Evolutionary conservation across 2,113 vertebrate species (phyloP).

Genomic region (Phrynocephalus versicolor): DNA sequence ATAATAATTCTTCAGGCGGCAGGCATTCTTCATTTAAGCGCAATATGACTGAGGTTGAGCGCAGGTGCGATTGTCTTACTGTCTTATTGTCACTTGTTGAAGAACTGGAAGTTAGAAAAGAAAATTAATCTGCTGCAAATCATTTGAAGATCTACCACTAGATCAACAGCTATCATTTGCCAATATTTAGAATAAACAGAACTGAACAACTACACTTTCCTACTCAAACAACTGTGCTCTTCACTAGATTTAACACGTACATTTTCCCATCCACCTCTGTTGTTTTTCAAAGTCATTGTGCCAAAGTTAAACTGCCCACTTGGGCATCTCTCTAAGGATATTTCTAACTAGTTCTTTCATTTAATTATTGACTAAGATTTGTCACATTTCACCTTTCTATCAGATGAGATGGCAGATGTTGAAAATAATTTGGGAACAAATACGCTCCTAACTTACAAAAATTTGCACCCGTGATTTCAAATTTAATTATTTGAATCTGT

Average conservation of each 20-base stretch:
- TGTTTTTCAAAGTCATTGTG: neutral
- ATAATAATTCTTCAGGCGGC: neutral
- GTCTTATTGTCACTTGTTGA: neutral
- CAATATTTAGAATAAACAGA: neutral
- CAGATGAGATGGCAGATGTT: no score
- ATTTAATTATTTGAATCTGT: no score
- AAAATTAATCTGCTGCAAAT: neutral
- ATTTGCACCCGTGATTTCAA: no score
- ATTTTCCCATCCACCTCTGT: neutral
- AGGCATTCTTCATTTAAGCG: neutral
- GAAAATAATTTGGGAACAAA: no score
- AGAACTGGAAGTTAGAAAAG: neutral
- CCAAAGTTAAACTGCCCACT: neutral
- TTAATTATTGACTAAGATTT: no score
- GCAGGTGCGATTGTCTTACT: neutral
- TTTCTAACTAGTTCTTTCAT: no score
- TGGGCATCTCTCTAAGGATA: neutral
- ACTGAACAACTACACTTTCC: neutral
- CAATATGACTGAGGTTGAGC: no score
- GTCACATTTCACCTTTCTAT: no score
- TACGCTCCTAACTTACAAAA: no score
- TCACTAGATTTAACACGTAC: neutral
- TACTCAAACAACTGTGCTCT: neutral
- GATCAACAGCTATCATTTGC: neutral
- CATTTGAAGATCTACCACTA: neutral